Percentiles rank a stretch among this genome's conserved stretches.
phyloP scores from a whole-genome alignment of 1,140 invertebrate genomes.

The Papilio glaucus region DNA sequence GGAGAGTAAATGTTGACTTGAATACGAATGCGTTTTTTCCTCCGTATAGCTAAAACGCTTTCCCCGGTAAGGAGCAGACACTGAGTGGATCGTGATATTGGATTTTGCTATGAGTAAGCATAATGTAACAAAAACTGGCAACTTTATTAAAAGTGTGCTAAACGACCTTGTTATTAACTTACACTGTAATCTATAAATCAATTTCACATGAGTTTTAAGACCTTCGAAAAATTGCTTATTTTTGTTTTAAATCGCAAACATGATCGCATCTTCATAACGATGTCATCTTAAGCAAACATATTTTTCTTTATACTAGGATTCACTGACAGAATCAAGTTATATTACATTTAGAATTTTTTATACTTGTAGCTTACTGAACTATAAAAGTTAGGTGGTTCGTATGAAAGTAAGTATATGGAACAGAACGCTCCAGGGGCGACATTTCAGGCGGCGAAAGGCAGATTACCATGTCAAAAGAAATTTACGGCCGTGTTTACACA shows the following conservation, averaged over 20 bases:
- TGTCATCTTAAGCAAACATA: not conserved
- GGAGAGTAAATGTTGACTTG: conserved; percentile 28
- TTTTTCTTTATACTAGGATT: not conserved
- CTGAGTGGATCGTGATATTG: conserved; percentile 8
- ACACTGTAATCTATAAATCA: too few relatives aligned
- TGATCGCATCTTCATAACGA: not conserved
- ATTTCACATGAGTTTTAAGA: too few relatives aligned
- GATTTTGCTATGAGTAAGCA: conserved; percentile 16
- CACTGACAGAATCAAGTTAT: not conserved
- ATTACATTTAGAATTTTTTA: not conserved
- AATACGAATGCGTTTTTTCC: conserved; percentile 29
- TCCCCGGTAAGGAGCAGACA: conserved; percentile 11
- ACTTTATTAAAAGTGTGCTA: not conserved
- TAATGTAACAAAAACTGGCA: not conserved
- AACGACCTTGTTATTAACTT: not conserved
- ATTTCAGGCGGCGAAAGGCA: conserved; percentile 52
- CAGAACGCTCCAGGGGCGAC: conserved; percentile 40
- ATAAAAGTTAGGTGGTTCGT: conserved; percentile 4
- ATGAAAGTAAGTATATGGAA: conserved; percentile 36
- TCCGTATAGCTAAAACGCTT: conserved; percentile 21
- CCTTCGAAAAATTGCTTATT: too few relatives aligned
- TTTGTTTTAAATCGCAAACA: too few relatives aligned
- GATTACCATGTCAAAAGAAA: conserved; percentile 78
- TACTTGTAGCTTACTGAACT: not conserved
- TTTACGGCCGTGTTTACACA: conserved; percentile 73